Evolutionary conservation across 2,797 vertebrate species (phyloP).

Genomic region (Pangasius macronema): DNA sequence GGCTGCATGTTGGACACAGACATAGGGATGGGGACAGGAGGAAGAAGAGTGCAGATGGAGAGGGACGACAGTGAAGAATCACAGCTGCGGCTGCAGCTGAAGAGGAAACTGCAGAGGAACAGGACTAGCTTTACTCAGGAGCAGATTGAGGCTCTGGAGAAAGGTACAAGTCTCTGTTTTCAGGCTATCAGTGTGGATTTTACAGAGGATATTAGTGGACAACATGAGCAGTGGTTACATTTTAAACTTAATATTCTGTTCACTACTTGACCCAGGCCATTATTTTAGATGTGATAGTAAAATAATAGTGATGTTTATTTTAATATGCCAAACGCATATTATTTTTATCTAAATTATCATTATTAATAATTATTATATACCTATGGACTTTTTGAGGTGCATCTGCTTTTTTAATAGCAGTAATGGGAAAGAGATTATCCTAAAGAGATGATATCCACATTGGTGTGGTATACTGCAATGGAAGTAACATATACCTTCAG

Average conservation of each 20-base stretch:
- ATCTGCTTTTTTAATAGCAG: not conserved
- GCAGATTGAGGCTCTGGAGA: conserved; percentile 87
- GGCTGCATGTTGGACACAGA: conserved; percentile 77
- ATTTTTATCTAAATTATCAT: not conserved
- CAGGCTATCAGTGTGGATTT: not conserved
- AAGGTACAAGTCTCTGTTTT: conserved; percentile 71
- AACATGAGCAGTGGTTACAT: not conserved
- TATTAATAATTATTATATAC: not conserved
- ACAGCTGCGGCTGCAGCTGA: conserved; percentile 84
- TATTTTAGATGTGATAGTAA: conserved; percentile 1
- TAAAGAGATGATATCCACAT: not conserved
- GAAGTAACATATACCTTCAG: not conserved
- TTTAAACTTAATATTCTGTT: not conserved
- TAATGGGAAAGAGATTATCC: not conserved
- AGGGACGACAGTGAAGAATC: conserved; percentile 76
- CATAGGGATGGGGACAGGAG: conserved; percentile 68
- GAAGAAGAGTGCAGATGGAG: conserved; percentile 71
- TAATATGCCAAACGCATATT: not conserved
- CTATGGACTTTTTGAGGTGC: not conserved
- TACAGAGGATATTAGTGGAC: not conserved
- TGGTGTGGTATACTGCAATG: not conserved
- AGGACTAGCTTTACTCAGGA: conserved; percentile 85
- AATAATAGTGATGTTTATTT: not conserved
- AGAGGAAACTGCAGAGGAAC: conserved; percentile 86
- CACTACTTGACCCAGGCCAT: not conserved